Evolutionary conservation across 2,888 invertebrate genomes (phyloP).

Genomic region (Ariolimax columbianus): DNA sequence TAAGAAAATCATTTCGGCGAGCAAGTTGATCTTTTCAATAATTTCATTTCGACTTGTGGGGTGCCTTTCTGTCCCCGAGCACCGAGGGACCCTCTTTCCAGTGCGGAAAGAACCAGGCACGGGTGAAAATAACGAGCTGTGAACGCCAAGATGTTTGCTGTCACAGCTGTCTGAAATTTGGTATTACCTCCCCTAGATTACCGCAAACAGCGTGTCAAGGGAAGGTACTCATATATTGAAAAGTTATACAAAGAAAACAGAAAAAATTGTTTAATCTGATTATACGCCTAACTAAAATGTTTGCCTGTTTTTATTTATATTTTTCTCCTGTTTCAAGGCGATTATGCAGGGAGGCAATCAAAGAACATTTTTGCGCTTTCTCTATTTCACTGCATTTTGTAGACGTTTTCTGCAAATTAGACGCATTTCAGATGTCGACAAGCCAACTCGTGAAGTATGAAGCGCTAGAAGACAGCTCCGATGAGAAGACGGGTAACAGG

Average conservation of each 20-base stretch:
- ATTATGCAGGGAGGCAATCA: conserved; percentile 10
- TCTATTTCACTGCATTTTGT: not conserved
- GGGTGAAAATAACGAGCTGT: conserved; percentile 5
- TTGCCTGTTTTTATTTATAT: not conserved
- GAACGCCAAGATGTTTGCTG: conserved; percentile 30
- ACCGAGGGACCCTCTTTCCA: conserved; percentile 21
- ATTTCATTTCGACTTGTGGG: conserved; percentile 8
- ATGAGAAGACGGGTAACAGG: not conserved
- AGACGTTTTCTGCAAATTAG: not conserved
- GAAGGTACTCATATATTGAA: conserved; percentile 33
- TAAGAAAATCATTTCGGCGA: not conserved
- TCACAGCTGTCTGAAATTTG: conserved; percentile 37
- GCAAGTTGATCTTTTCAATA: not conserved
- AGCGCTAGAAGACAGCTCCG: not conserved
- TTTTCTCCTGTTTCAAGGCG: not conserved
- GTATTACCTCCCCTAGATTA: conserved; percentile 34
- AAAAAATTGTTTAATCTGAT: conserved; percentile 29
- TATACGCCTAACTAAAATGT: conserved; percentile 28
- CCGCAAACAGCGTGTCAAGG: conserved; percentile 39
- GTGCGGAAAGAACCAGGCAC: not conserved
- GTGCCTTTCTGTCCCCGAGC: conserved; percentile 12
- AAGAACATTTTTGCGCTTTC: not conserved
- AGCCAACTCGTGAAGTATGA: not conserved
- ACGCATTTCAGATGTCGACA: no score
- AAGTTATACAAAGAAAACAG: not conserved